Percentiles rank a stretch among this genome's conserved stretches.
phyloP scores from a whole-genome alignment of 2,888 invertebrate genomes.

The Helobdella robusta region DNA sequence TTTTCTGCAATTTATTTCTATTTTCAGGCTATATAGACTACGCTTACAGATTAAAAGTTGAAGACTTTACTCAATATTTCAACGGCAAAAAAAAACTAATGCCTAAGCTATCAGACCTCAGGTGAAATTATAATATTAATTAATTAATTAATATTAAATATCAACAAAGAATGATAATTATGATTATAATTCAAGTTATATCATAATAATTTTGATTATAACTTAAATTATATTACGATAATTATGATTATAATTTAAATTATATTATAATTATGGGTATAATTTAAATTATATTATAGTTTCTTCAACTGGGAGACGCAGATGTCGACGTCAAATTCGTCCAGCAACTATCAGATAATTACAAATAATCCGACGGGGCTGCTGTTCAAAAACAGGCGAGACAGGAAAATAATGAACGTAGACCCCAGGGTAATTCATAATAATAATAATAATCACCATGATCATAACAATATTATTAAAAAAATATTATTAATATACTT shows the following conservation, averaged over 20 bases:
- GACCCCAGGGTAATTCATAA: conserved; percentile 55
- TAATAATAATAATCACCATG: neutral
- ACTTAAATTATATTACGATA: no score
- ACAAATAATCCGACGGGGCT: conserved; percentile 66
- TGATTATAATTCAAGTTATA: neutral
- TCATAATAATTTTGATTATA: no score
- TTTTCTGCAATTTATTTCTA: conserved; percentile 1
- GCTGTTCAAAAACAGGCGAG: conserved; percentile 69
- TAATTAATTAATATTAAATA: neutral
- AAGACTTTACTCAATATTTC: conserved; percentile 71
- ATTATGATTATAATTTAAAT: conserved; percentile 3
- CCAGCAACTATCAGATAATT: conserved; percentile 67
- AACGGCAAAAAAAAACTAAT: conserved; percentile 57
- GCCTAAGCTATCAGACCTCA: conserved; percentile 64
- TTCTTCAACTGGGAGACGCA: conserved; percentile 67
- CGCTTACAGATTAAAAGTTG: conserved; percentile 60
- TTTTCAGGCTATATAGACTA: conserved; percentile 63
- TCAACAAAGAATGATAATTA: neutral
- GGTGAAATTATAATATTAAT: conserved; percentile 47
- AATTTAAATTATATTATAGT: conserved; percentile 35
- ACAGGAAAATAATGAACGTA: conserved; percentile 66
- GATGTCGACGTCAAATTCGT: conserved; percentile 62
- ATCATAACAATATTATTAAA: neutral
- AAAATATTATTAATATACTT: conserved; percentile 4
- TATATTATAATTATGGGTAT: neutral